Conservation (phyloP, 2,888 invertebrate genomes). For the Dysmachus trigonus region DNA sequence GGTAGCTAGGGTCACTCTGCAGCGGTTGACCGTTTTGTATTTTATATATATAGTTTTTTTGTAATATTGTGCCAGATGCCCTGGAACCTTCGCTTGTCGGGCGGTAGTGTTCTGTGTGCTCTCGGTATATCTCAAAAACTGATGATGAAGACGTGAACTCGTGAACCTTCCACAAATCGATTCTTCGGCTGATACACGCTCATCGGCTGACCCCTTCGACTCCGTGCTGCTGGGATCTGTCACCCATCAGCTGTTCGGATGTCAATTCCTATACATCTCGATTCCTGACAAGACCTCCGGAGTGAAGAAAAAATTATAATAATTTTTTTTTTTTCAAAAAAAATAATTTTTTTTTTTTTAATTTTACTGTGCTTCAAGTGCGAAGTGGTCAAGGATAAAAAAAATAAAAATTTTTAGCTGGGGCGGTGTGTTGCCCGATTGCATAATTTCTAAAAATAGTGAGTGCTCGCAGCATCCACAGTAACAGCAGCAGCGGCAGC, state of each 20-base stretch:
- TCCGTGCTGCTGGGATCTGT: conserved; percentile 7
- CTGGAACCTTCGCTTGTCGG: background rate
- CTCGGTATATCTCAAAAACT: background rate
- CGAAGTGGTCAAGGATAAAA: background rate
- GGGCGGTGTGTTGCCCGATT: conserved; percentile 6
- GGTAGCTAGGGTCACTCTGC: background rate
- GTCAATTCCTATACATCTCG: background rate
- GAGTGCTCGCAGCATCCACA: background rate
- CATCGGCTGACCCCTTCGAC: background rate
- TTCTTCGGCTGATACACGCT: background rate
- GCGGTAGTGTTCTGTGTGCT: conserved; percentile 3
- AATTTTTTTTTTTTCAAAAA: background rate
- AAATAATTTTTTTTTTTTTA: background rate
- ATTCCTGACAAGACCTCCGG: background rate
- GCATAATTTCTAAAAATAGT: conserved; percentile 25
- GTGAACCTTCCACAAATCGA: conserved; percentile 25
- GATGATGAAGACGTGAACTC: background rate
- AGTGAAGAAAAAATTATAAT: background rate
- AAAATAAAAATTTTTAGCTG: background rate
- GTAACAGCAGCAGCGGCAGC: background rate
- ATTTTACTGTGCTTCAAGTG: background rate
- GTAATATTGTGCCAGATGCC: background rate
- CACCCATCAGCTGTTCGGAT: conserved; percentile 37
- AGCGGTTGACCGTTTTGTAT: background rate
- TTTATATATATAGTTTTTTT: background rate